Evolutionary conservation across 2,888 invertebrate species (phyloP), one percentile per base, ranked within the genome.

Genomic region (Lingula anatina): DNA sequence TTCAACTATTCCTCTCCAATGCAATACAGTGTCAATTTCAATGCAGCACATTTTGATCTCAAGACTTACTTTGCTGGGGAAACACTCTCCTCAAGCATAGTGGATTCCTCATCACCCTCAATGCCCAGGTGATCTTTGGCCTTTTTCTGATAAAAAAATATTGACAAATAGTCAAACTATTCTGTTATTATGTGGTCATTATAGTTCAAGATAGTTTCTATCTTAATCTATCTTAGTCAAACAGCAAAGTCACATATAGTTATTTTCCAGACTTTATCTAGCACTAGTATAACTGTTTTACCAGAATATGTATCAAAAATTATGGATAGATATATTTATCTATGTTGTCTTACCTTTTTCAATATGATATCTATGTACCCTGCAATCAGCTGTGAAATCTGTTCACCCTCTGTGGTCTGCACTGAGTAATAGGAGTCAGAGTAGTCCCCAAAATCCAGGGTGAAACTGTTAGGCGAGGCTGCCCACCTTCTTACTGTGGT

Each of bases 321-420:
- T n/a, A n/a, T n/a, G n/a, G n/a, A n/a, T n/a, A n/a, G n/a, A n/a
- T n/a, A n/a, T n/a, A n/a, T n/a, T n/a, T n/a, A n/a, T n/a, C n/a
- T n/a, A 41, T n/a, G 2, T 20, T 28, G 3, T 47, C 51, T 50
- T 64, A 83, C 86, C 79, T 93, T 94, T 79, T 95, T 92, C 62
- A 99, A 81, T 61, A 99, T 99, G 74, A 99, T 99, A 79, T 99
- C 99, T 71, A 99, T 99, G 79, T 99, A 99, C 20, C 97, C 99
- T 40, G 95, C 91, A 66, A 99, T 97, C 61, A 99, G 85, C 67
- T 96, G 95, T 44, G 95, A 87, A 67, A 99, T 99, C 80, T 96
- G 96, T 75, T 99, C 99, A 5, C 96, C 96, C 75, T 97, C 96
- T 1, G 92, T 90, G 0, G 99, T 99, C 79, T 99, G 97, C 37